Base-by-base conservation (phyloP, 1,140 invertebrate genomes). In the Dreissena polymorpha region DNA sequence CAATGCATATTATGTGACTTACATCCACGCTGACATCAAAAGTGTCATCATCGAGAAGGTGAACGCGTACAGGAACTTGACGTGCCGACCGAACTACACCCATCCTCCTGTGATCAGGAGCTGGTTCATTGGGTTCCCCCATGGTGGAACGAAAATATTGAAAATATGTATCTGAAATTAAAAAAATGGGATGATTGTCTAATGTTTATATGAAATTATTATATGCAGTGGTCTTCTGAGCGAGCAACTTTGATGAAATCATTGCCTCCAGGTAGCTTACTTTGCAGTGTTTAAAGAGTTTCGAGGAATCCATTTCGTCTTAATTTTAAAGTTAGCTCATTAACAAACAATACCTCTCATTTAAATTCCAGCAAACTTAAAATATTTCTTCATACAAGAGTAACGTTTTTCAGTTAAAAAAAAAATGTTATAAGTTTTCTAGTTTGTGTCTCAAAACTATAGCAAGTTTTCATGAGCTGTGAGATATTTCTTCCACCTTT, bases 1-100 rank as follows among this genome's bases (percentile, higher is more conserved):
- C 2, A 39, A 8, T 8, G 8, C 2, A 39, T 5, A 5, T 39
- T 39, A 39, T 39, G 39, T 39, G 50, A 50, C 74, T 77, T 84
- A 76, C 82, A 71, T 72, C 73, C 21, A 82, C 69, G 23, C 79
- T 72, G 53, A n/a, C 57, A 29, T 82, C n/a, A 57, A 82, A 74
- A 25, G 49, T 67, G 21, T 82, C 79, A 68, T 82, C 79, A 51
- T 82, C 79, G 14, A 82, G 18, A 23, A 82, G n/a, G 0, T 64
- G 27, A 25, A 73, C 70, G 0, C 69, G 39, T 1, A 68, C 79
- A 53, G 79, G 79, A 0, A 82, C 79, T 51, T 82, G 79, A 7
- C 79, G 60, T 14, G 79, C 70, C n/a, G 79, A 82, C 18, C 79
- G 79, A 16, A 82, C 79, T 53, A 68, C 69, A 55, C 60, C 65